Percentiles rank a stretch among this genome's conserved stretches.
Evolutionary conservation across 2,888 invertebrate genomes (phyloP).

Genomic region (Dolichopus griseipennis): DNA sequence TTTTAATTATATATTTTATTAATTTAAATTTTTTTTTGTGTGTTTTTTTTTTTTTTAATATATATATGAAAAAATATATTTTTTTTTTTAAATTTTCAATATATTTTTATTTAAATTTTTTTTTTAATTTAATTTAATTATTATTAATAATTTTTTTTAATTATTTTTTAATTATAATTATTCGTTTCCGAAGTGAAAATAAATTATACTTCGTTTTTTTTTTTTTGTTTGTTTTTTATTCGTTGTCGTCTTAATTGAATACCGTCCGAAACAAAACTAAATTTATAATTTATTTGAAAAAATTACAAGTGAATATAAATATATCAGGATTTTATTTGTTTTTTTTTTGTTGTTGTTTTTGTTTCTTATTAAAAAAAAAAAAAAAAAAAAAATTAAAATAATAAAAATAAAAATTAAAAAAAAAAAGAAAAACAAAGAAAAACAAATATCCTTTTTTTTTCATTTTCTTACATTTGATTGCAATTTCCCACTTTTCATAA

Average conservation of each 20-base stretch:
- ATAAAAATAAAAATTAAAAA: background rate
- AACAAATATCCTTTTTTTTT: background rate
- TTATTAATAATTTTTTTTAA: conserved; percentile 9
- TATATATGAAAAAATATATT: background rate
- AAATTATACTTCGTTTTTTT: background rate
- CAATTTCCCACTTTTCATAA: conserved; percentile 1
- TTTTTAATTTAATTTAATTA: conserved; percentile 7
- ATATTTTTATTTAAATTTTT: background rate
- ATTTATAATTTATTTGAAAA: conserved; percentile 10
- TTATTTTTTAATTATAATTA: background rate
- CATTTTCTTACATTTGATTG: conserved; percentile 2
- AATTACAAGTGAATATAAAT: background rate
- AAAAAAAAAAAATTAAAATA: background rate
- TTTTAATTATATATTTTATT: background rate
- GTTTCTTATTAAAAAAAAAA: background rate
- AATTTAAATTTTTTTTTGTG: background rate
- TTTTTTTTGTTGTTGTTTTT: background rate
- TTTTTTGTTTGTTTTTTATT: background rate
- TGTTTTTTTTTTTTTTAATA: background rate
- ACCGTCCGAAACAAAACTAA: conserved; percentile 20
- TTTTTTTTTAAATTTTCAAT: too few relatives aligned
- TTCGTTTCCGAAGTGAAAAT: background rate
- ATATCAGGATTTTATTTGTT: background rate
- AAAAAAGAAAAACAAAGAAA: conserved; percentile 11
- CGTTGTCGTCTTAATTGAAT: conserved; percentile 16